Base-by-base conservation (phyloP, 2,797 vertebrate species). In the Periophthalmus magnuspinnatus region DNA sequence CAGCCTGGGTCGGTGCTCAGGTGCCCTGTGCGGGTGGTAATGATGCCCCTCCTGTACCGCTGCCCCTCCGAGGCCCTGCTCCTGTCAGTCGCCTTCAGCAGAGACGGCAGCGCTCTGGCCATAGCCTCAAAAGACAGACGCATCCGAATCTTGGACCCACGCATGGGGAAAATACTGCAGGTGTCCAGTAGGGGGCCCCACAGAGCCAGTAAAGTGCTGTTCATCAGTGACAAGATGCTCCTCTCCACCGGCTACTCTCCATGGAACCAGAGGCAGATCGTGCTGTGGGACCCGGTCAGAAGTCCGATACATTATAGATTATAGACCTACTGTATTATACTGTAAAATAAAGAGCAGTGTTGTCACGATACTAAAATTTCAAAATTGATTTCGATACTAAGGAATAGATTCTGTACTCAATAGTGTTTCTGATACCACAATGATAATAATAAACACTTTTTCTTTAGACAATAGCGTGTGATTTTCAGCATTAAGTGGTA, bases 261-360 rank as follows among this genome's bases (percentile, higher is more conserved):
- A 14, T 98, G 97, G 97, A 98, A 99, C 91, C 96, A 96, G 69
- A 92, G 97, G 84, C 97, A 98, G 87, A 88, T 97, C 47, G 92
- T 92, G 62, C 87, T 99, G 56, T 99, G 96, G 96, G 93, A 97
- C 88, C 94, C 95, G 80, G 97, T 98, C 24, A 87, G 82, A 68
- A 58, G 13, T 4, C 41, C 41, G 45, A 14, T 45, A 14, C 8
- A 8, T 56, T 56, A 24, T 11, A 22, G 9, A 13, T 13, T 28
- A 28, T 28, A 28, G 1, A 28, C 28, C n/a, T n/a, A n/a, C n/a
- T n/a, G n/a, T 28, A 28, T n/a, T 28, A n/a, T n/a, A n/a, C n/a
- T 6, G 16, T n/a, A 52, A 17, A 3, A 48, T 52, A 17, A 17
- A 45, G 36, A 38, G 38, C 4, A 41, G 41, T 45, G 41, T 45